Conservation (phyloP, 2,888 invertebrate genomes). For the Tinea pellionella region DNA sequence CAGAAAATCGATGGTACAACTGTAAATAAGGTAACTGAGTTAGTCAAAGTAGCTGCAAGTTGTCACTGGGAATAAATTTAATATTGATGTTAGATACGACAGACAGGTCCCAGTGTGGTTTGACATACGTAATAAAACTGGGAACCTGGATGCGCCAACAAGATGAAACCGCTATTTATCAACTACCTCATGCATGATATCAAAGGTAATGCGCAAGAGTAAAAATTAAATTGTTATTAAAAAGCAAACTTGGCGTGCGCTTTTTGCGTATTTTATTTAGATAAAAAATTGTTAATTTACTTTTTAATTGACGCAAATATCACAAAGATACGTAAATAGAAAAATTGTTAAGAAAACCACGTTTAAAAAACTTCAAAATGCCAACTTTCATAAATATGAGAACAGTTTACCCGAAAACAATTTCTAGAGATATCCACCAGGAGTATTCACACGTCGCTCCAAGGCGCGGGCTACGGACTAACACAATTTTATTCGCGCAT, state of each 20-base stretch:
- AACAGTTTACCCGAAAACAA: slow-evolving; percentile 58
- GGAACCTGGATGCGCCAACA: neutral
- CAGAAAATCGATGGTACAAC: neutral
- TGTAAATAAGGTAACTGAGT: neutral
- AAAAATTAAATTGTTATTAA: too few species aligned
- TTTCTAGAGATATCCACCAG: slow-evolving; percentile 46
- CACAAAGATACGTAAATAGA: too few species aligned
- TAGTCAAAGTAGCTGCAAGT: neutral
- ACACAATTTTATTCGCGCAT: slow-evolving; percentile 68
- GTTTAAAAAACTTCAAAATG: too few species aligned
- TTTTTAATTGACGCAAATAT: too few species aligned
- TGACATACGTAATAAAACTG: slow-evolving; percentile 1
- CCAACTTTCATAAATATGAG: slow-evolving; percentile 60
- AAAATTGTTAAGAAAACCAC: too few species aligned
- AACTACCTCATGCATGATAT: neutral
- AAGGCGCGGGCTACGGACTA: slow-evolving; percentile 37
- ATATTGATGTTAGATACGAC: slow-evolving; percentile 9
- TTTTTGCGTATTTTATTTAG: too few species aligned
- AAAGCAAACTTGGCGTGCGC: too few species aligned
- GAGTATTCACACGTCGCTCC: slow-evolving; percentile 51
- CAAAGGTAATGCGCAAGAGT: neutral
- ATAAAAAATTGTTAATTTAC: too few species aligned
- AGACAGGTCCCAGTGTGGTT: neutral
- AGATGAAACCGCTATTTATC: neutral
- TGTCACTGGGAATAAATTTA: slow-evolving; percentile 15